Conservation (phyloP, 2,888 invertebrate species). For the Gymnocheta viridis region DNA sequence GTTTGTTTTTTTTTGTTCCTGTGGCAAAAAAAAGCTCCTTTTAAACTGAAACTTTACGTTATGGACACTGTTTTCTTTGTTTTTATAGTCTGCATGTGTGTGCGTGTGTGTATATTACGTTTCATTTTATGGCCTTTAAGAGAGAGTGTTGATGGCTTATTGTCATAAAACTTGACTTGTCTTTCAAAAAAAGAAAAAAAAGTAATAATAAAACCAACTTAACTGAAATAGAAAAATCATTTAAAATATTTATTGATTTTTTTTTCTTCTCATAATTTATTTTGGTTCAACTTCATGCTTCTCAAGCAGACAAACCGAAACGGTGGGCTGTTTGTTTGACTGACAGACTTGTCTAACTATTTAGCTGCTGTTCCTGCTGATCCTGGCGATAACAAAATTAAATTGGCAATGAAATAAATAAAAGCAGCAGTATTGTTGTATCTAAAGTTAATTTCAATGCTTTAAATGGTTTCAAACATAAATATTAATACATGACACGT, state of each 20-base stretch:
- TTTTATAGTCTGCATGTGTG: background rate
- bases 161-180: conserved; percentile 47
- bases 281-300: conserved; percentile 10
- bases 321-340: background rate
- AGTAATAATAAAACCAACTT: background rate
- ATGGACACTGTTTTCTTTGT: conserved; percentile 1
- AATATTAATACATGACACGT: conserved; percentile 52
- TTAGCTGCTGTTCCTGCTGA: conserved; percentile 29
- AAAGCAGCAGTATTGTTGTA: background rate
- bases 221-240: conserved; percentile 40
- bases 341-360: conserved; percentile 21
- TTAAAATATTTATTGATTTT: conserved; percentile 54
- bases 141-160: conserved; percentile 58
- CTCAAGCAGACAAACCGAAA: conserved; percentile 36
- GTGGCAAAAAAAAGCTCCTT: conserved; percentile 17
- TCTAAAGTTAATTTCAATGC: conserved; percentile 19
- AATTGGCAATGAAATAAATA: background rate
- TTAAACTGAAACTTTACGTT: background rate
- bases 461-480: conserved; percentile 41
- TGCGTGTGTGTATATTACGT: background rate
- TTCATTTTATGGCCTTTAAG: conserved; percentile 32
- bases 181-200: background rate
- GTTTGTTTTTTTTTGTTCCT: background rate
- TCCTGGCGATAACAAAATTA: conserved; percentile 33
- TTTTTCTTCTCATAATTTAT: background rate